Conservation (phyloP, 1,140 invertebrate genomes). For the Contarinia nasturtii region DNA sequence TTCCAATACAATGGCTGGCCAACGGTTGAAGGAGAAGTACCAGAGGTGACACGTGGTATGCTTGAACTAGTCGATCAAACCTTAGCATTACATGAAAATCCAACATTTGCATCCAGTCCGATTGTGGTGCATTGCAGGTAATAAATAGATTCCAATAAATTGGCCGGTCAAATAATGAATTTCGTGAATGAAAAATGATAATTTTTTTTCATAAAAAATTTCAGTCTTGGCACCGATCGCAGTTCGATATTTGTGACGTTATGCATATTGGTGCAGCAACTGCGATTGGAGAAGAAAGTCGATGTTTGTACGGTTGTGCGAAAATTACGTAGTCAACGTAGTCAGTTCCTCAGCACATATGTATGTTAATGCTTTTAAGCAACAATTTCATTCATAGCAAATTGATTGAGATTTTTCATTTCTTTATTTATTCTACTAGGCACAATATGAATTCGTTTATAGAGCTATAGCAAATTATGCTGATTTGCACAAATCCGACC, state of each 20-base stretch:
- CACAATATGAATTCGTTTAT: constrained; percentile 81
- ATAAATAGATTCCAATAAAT: too few relatives aligned
- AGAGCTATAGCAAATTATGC: constrained; percentile 77
- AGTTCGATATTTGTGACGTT: constrained; percentile 77
- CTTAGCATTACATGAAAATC: constrained; percentile 25
- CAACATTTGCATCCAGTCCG: constrained; percentile 32
- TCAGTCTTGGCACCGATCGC: constrained; percentile 60
- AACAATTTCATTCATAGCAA: constrained; percentile 3
- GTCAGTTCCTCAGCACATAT: constrained; percentile 62
- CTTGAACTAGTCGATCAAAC: constrained; percentile 62
- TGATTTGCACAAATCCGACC: constrained; percentile 55
- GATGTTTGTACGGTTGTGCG: constrained; percentile 69
- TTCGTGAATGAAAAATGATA: neutral
- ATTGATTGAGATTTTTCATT: neutral
- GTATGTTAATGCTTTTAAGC: constrained; percentile 31
- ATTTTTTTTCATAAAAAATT: constrained; percentile 4
- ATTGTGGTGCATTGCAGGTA: constrained; percentile 67
- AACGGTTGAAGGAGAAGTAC: constrained; percentile 67
- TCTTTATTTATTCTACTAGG: constrained; percentile 35
- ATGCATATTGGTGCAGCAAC: constrained; percentile 65
- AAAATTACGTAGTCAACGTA: constrained; percentile 66
- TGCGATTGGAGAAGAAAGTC: constrained; percentile 59
- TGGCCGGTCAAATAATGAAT: too few relatives aligned
- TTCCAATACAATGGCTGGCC: constrained; percentile 82
- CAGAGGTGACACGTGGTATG: constrained; percentile 62